phyloP scores from a whole-genome alignment of 2,113 vertebrate genomes.

The Ictalurus punctatus region DNA sequence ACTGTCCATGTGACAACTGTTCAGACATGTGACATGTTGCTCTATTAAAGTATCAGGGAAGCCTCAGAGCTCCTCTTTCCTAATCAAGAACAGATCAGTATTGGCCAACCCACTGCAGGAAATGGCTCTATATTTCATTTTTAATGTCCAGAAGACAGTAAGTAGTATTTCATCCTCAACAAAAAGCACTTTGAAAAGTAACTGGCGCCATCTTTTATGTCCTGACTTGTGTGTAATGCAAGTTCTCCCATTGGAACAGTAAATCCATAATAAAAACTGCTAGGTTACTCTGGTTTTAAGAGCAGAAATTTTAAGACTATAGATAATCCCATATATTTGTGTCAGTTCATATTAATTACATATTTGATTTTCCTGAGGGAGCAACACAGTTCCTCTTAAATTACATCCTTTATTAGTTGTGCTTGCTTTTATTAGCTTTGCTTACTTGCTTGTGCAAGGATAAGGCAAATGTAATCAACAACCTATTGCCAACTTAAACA shows the following conservation, averaged over 20 bases:
- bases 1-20: constrained; percentile 36
- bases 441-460: background rate
- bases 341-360: background rate
- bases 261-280: constrained; percentile 39
- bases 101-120: constrained; percentile 51
- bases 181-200: constrained; percentile 38
- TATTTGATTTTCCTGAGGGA: background rate
- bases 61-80: constrained; percentile 55
- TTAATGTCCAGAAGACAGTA: constrained; percentile 62
- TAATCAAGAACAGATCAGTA: constrained; percentile 63
- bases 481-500: background rate
- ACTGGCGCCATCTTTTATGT: constrained; percentile 54
- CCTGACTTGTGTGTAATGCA: constrained; percentile 44
- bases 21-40: constrained; percentile 42
- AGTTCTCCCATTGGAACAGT: constrained; percentile 28
- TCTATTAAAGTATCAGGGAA: constrained; percentile 58
- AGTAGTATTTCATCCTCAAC: constrained; percentile 57
- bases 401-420: background rate
- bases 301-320: background rate
- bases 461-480: background rate
- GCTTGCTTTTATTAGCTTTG: background rate
- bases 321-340: background rate
- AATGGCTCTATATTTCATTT: constrained; percentile 63
- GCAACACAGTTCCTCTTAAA: background rate
- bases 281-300: constrained; percentile 5